phyloP scores from a whole-genome alignment of 2,797 vertebrate genomes.

The Notamacropus eugenii region DNA sequence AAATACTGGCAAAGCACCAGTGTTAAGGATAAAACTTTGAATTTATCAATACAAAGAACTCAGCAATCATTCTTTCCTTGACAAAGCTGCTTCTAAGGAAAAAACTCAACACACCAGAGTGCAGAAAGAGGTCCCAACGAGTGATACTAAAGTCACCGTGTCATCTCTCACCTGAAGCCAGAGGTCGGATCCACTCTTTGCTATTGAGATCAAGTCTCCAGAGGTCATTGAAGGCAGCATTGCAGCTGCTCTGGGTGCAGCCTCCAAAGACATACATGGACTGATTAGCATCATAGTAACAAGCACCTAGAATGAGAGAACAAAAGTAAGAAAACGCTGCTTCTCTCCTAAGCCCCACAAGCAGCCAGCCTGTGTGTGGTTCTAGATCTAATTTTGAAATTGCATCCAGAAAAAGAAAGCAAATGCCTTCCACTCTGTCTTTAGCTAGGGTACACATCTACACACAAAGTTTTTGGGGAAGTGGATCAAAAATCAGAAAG shows the following conservation, averaged over 20 bases:
- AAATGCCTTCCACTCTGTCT: not conserved
- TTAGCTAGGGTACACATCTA: not conserved
- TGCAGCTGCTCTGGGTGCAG: conserved; percentile 99
- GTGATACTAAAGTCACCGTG: not conserved
- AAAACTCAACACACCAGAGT: not conserved
- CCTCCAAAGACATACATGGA: conserved; percentile 99
- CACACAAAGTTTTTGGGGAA: not conserved
- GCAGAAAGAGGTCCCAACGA: not conserved
- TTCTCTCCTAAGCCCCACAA: not conserved
- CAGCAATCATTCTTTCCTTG: not conserved
- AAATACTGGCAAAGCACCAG: not conserved
- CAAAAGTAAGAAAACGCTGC: not conserved
- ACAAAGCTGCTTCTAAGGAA: not conserved
- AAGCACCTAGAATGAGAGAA: conserved; percentile 89
- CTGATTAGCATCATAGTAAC: conserved; percentile 98
- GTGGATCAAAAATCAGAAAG: not conserved
- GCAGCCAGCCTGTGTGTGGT: not conserved
- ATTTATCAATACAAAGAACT: not conserved
- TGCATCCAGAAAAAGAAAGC: not conserved
- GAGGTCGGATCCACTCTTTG: conserved; percentile 99
- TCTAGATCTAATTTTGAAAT: not conserved
- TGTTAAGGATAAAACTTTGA: not conserved
- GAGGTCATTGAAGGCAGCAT: conserved; percentile 99
- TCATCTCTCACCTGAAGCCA: conserved; percentile 93
- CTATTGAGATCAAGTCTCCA: conserved; percentile 99